Evolutionary conservation across 2,888 invertebrate species (phyloP), one percentile per base, ranked within the genome.

Genomic region (Rugalucina vietnamica): DNA sequence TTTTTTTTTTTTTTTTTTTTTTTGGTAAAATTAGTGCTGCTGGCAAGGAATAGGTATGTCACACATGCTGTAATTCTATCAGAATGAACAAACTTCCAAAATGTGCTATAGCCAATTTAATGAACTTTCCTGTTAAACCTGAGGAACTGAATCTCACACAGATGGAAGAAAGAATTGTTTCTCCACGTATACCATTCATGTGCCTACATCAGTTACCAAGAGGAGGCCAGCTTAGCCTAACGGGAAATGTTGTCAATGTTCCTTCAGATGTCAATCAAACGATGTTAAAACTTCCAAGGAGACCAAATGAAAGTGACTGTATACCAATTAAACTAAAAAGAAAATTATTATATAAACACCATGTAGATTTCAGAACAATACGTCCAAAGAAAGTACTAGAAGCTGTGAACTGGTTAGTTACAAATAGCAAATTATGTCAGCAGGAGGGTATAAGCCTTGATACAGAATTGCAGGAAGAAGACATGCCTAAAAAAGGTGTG

Each of bases 1-100:
- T n/a, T n/a, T n/a, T n/a, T n/a, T n/a, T 29, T 29, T 1, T 29
- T 8, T 12, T 43, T 8, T 3, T 24, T 10, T 29, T 71, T 54
- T n/a, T 14, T 34, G 18, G 39, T 18, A n/a, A 32, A 24, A 4
- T 10, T 1, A 72, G 79, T 57, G n/a, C 36, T 18, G 65, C 57
- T 24, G 43, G 21, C 3, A 79, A 74, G n/a, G 75, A 75, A 34
- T 80, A 70, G 75, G n/a, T 80, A 29, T 80, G 80, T 36, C 29
- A 29, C 2, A 74, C 69, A 3, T 80, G 70, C 27, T 24, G 18
- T n/a, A 50, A 27, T 21, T 5, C 27, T 36, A 21, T 75, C n/a
- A 74, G 43, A 12, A 29, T 54, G 4, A 36, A 49, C 10, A 80
- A 50, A 24, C 14, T 74, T n/a, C 75, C 80, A 60, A 12, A 39